Base-by-base conservation (phyloP, 2,113 vertebrate species). In the Ictalurus punctatus region DNA sequence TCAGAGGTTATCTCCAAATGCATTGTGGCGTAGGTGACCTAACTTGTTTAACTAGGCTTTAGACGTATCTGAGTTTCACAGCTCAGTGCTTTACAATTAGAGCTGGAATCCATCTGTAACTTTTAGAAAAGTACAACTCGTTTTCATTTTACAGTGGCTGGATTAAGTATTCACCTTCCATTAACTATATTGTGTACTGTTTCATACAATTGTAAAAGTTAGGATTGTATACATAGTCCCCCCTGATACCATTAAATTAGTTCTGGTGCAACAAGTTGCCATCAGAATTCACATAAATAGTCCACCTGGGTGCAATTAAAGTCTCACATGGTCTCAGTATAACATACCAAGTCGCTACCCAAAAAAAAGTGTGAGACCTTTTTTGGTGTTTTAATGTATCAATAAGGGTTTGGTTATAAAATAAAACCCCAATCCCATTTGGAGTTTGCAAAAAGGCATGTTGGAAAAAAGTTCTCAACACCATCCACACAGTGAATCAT, bases 1-100 rank as follows among this genome's bases (percentile, higher is more conserved):
- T 59, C n/a, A 34, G 52, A 34, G 3, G 25, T n/a, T 30, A 80
- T 7, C 54, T 83, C 19, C 34, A 79, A 79, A 52, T 16, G 5
- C 25, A n/a, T 80, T 80, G 10, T 23, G 27, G 5, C 4, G 13
- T 34, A 44, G 37, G 19, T 37, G 34, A 40, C 21, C 17, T 25
- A 65, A 65, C 61, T 65, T 63, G 83, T 65, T 40, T 17, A 27
- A 27, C 83, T 84, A 27, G 83, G n/a, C 83, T 44, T 83, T 34
- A 37, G 8, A 58, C 40, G 30, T 2, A 13, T 83, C 34, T 27
- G 6, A 44, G 34, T 44, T 44, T 63, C 12, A 65, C 59, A 63
- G 58, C 56, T 34, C 34, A 34, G 34, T 34, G 78, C 16, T 54
- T 81, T 56, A 80, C 48, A 80, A 56, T 30, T 80, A 3, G 14